Evolutionary conservation across 2,113 vertebrate genomes (phyloP).

Genomic region (Eonycteris spelaea): DNA sequence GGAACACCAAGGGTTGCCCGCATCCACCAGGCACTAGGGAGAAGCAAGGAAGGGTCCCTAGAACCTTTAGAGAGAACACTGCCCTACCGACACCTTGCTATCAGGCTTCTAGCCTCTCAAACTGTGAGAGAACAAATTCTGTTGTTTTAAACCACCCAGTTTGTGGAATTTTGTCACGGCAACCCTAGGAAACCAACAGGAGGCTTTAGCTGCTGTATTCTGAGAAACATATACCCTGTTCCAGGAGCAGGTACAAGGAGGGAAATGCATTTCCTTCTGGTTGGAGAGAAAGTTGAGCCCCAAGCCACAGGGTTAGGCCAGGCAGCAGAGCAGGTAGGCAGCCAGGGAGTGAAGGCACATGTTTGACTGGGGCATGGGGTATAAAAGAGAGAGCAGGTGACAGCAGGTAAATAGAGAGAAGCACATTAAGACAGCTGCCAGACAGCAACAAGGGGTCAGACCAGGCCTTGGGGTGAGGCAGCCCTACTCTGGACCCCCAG

Average conservation of each 20-base stretch:
- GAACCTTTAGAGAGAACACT: not conserved
- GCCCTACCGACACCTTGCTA: not conserved
- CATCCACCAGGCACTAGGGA: not conserved
- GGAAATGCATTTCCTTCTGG: not conserved
- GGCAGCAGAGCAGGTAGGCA: not conserved
- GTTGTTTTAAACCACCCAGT: not conserved
- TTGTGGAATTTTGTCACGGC: not conserved
- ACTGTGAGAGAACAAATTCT: not conserved
- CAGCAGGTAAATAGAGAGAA: not conserved
- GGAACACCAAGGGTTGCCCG: not conserved
- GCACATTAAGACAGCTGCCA: not conserved
- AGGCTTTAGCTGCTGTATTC: not conserved
- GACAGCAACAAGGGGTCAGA: not conserved
- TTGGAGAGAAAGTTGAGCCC: not conserved
- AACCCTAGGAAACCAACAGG: not conserved
- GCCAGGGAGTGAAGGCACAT: not conserved
- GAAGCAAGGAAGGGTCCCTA: not conserved
- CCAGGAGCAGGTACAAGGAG: not conserved
- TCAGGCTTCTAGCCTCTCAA: not conserved
- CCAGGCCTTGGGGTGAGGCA: not conserved
- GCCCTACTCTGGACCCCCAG: not conserved
- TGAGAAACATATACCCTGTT: not conserved
- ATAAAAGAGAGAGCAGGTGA: not conserved
- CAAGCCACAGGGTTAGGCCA: not conserved
- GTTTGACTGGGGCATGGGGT: too few species aligned